Evolutionary conservation across 2,797 vertebrate genomes (phyloP), one percentile per base, ranked within the genome.

Genomic region (Halcyon smyrnensis): DNA sequence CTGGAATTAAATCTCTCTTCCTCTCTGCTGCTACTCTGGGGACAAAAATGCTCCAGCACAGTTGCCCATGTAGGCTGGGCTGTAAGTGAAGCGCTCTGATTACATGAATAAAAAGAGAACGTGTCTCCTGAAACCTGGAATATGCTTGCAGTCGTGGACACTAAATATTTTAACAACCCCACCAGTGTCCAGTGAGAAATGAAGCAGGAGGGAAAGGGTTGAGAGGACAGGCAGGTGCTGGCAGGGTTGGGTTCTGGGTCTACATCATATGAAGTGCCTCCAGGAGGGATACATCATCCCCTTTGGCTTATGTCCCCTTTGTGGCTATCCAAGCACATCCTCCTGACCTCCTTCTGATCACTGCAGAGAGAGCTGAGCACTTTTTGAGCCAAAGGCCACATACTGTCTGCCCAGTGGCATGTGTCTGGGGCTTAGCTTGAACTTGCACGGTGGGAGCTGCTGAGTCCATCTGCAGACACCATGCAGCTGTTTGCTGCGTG

Each of bases 401-500:
- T 24, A 2, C 63, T 71, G 74, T 21, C 50, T 69, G 76, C 41
- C 67, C 59, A 19, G 3, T 6, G 11, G 37, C 39, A 57, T 11
- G 2, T 8, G 24, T 15, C 24, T 0, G 0, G 57, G 51, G n/a
- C 54, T 81, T 32, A 71, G 45, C 23, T 45, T 0, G 1, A 41
- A 16, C 16, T 65, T 34, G 41, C 28, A 39, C 0, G 0, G 24
- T 73, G 46, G 39, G 69, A 65, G 41, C 43, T 90, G 41, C 64
- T 41, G 65, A 39, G 54, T 48, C 45, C 51, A 36, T 20, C 50
- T 59, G 69, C 50, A 46, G 46, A 56, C 32, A 27, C 25, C 48
- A 68, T 0, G 0, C 15, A 30, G 36, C 9, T 45, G 5, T 37
- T 65, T 41, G 45, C 45, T 37, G 48, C 1, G 0, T 45, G 53